A percentile compares a stretch with the other conserved stretches of the same genome.
phyloP scores from a whole-genome alignment of 2,888 invertebrate species.

The Leptarthrus brevirostris region DNA sequence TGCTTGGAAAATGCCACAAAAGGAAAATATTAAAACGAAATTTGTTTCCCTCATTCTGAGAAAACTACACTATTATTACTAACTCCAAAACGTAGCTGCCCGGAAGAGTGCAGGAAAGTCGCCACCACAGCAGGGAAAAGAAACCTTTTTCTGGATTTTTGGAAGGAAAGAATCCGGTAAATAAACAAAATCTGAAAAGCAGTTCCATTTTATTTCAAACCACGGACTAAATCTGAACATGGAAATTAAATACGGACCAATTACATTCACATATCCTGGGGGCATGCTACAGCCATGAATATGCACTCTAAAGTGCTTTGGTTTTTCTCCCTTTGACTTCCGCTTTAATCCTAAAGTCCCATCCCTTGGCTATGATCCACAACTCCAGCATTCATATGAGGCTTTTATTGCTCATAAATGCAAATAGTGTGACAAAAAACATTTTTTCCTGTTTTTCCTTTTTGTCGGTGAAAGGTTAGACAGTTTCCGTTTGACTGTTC shows the following conservation, averaged over 20 bases:
- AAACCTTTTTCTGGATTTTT: not conserved
- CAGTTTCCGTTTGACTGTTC: conserved; percentile 19
- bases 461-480: conserved; percentile 24
- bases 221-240: conserved; percentile 7
- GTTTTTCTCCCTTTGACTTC: conserved; percentile 6
- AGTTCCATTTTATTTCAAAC: not conserved
- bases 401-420: conserved; percentile 43
- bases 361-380: conserved; percentile 27
- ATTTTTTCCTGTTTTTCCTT: not conserved
- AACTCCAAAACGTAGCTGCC: not conserved
- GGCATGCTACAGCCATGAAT: not conserved
- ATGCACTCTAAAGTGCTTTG: conserved; percentile 6
- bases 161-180: not conserved
- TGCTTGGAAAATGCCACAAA: too few relatives aligned
- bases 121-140: not conserved
- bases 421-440: conserved; percentile 42
- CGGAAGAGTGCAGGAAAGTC: not conserved
- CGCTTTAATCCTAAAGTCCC: not conserved
- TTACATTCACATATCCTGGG: conserved; percentile 28
- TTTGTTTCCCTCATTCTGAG: not conserved
- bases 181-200: not conserved
- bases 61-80: not conserved
- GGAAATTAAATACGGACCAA: conserved; percentile 33
- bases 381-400: conserved; percentile 20
- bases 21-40: not conserved